Evolutionary conservation across 2,797 vertebrate genomes (phyloP).

Genomic region (Sebastes reedi): DNA sequence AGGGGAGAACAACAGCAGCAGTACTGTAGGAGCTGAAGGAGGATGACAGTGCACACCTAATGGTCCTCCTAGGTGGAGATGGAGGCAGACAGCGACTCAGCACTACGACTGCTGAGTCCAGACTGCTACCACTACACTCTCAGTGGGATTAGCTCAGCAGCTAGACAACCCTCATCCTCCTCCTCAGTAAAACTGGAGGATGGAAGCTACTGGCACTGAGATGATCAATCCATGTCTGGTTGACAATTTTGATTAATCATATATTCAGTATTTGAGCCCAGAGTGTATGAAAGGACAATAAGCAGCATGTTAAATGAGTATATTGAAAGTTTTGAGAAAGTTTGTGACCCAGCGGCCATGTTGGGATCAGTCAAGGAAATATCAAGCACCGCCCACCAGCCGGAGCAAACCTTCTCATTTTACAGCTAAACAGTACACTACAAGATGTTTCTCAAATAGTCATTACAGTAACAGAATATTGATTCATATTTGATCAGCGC

Average conservation of each 20-base stretch:
- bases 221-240: not conserved
- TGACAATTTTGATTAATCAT: not conserved
- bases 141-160: not conserved
- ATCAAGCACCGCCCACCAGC: no score
- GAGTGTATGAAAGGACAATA: no score
- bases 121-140: not conserved
- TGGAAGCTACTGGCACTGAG: not conserved
- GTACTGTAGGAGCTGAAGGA: not conserved
- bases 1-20: not conserved
- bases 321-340: no score
- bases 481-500: no score
- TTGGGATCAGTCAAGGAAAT: no score
- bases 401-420: no score
- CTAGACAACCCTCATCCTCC: not conserved
- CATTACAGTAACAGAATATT: no score
- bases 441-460: fast-evolving
- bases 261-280: not conserved
- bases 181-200: not conserved
- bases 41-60: not conserved
- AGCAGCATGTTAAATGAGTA: no score
- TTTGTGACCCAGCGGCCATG: no score
- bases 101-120: not conserved
- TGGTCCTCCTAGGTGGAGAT: not conserved
- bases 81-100: not conserved
- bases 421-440: no score